Evolutionary conservation across 2,888 invertebrate species (phyloP), one percentile per base, ranked within the genome.

Genomic region (Papilio protenor): DNA sequence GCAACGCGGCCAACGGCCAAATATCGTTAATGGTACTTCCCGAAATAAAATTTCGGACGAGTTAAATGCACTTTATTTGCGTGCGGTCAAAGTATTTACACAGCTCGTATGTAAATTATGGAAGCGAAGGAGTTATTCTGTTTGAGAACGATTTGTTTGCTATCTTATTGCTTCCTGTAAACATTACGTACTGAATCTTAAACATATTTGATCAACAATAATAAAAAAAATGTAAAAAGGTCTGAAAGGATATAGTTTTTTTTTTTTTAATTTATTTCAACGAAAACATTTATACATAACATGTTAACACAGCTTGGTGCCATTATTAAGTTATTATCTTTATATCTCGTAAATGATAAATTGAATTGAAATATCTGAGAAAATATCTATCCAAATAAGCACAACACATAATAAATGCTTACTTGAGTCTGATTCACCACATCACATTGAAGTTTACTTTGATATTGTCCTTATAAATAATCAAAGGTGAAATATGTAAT

Each of bases 41-140:
- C 88, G 90, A 92, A 92, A 91, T 92, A 87, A 88, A 83, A 88
- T 89, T 89, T 91, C 86, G 87, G 85, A 87, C 87, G 89, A 87
- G 91, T 87, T 89, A 90, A 69, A 92, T 90, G 92, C 90, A 92
- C 91, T 92, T 90, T 88, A 80, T 83, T 77, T 80, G 80, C 81
- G 77, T 78, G 86, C 85, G 81, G 81, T 80, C 80, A 76, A 78
- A 57, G 75, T 78, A 77, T 77, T 75, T 77, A 73, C 76, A 76
- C 77, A 73, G 49, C 59, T 14, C 33, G 33, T 77, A 75, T 74
- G 61, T 73, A 78, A 64, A 73, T 77, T 73, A 45, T 76, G 59
- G 78, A 66, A 66, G 75, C 66, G 75, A 78, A 73, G 70, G 78
- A 75, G 57, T 64, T 78, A 75, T 75, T 71, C 78, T 78, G 78